Evolutionary conservation across 2,888 invertebrate genomes (phyloP).

Genomic region (Caenorhabditis wallacei): DNA sequence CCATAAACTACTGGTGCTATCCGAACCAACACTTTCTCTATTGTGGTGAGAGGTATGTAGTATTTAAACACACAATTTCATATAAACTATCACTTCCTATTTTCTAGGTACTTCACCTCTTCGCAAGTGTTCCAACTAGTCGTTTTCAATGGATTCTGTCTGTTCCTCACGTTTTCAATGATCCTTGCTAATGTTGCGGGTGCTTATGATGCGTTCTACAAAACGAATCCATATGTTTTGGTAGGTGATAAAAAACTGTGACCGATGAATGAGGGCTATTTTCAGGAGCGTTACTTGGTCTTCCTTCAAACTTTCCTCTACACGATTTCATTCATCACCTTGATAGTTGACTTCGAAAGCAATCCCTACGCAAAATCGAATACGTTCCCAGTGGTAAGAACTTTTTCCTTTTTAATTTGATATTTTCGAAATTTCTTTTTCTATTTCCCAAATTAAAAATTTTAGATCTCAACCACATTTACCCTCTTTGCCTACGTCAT

Average conservation of each 20-base stretch:
- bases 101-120: conserved; percentile 69
- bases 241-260: conserved; percentile 48
- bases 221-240: conserved; percentile 76
- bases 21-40: conserved; percentile 68
- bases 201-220: conserved; percentile 76
- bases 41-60: conserved; percentile 62
- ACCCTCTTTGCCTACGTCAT: conserved; percentile 64
- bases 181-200: conserved; percentile 74
- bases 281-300: conserved; percentile 66
- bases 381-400: conserved; percentile 66
- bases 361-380: conserved; percentile 61
- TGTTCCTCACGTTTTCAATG: conserved; percentile 68
- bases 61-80: background rate
- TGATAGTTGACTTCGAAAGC: conserved; percentile 59
- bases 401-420: background rate
- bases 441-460: background rate
- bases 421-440: background rate
- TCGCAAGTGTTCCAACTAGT: conserved; percentile 76
- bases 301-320: conserved; percentile 73
- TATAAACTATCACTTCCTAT: background rate
- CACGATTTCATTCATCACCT: conserved; percentile 63
- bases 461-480: conserved; percentile 67
- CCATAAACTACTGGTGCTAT: conserved; percentile 73
- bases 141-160: conserved; percentile 77
- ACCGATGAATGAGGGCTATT: background rate